Percentiles rank a stretch among this genome's conserved stretches.
phyloP scores from a whole-genome alignment of 2,797 vertebrate species.

The Neolamprologus multifasciatus region DNA sequence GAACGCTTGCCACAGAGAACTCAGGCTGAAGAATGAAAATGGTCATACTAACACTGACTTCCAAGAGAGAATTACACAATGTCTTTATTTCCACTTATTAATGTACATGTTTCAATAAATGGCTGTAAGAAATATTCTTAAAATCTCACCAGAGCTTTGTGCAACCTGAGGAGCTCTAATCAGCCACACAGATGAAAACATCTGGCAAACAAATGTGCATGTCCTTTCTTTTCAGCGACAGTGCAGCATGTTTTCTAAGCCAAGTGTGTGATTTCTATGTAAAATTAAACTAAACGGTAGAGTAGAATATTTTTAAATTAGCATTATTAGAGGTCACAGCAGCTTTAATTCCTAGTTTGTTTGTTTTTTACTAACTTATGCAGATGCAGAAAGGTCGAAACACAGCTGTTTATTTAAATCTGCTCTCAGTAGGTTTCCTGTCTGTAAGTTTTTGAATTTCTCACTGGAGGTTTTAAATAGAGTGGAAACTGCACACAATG shows the following conservation, averaged over 20 bases:
- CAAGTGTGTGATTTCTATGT: not conserved
- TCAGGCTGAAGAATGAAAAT: not conserved
- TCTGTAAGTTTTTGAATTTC: not conserved
- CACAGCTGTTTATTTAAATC: not conserved
- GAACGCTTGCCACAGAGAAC: not conserved
- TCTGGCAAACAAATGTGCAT: not conserved
- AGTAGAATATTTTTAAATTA: not conserved
- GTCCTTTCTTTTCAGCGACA: not conserved
- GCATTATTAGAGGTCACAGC: not conserved
- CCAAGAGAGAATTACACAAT: not conserved
- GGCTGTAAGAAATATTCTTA: not conserved
- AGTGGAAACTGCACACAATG: not conserved
- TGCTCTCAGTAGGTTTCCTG: not conserved
- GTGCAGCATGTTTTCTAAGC: not conserved
- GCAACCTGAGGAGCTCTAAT: not conserved
- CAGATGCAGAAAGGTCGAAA: not conserved
- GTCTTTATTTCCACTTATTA: not conserved
- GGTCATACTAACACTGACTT: not conserved
- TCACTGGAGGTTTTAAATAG: not conserved
- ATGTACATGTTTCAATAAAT: not conserved
- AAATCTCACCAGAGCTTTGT: not conserved
- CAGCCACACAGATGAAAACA: not conserved
- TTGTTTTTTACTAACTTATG: not conserved
- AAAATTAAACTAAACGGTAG: not conserved
- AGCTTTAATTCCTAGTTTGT: not conserved